phyloP scores from a whole-genome alignment of 1,140 invertebrate genomes.

The Danaus plexippus region DNA sequence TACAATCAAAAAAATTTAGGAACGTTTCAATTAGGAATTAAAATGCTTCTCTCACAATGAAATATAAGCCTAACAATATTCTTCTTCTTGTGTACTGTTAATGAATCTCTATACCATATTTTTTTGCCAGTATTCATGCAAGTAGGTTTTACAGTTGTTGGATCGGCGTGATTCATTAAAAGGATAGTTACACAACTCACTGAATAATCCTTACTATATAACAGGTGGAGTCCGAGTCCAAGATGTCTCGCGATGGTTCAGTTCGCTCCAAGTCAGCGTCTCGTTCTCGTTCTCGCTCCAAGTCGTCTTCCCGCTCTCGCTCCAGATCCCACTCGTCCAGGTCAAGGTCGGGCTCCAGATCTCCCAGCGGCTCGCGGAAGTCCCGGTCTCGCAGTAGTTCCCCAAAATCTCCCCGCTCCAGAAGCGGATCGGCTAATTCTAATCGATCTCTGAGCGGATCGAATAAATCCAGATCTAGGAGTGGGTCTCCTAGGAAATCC shows the following conservation, averaged over 20 bases:
- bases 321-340: slow-evolving; percentile 26
- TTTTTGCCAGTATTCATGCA: neutral
- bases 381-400: slow-evolving; percentile 11
- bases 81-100: too few relatives aligned
- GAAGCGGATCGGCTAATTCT: slow-evolving; percentile 16
- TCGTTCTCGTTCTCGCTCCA: too few relatives aligned
- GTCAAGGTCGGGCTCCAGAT: slow-evolving; percentile 6
- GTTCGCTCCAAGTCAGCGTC: too few relatives aligned
- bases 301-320: slow-evolving; percentile 19
- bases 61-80: too few relatives aligned
- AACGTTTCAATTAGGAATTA: too few relatives aligned
- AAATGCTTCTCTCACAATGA: too few relatives aligned
- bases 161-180: too few relatives aligned
- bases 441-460: slow-evolving; percentile 12
- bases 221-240: slow-evolving; percentile 42
- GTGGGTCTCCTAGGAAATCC: slow-evolving; percentile 17
- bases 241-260: slow-evolving; percentile 49
- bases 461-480: slow-evolving; percentile 13
- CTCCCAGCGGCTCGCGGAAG: slow-evolving; percentile 9
- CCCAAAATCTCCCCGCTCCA: slow-evolving; percentile 13
- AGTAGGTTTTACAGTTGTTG: too few relatives aligned
- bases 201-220: slow-evolving; percentile 4
- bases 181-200: too few relatives aligned
- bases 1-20: too few relatives aligned
- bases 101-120: neutral